Evolutionary conservation across 2,113 vertebrate genomes (phyloP), one percentile per base, ranked within the genome.

Genomic region (Thalassoma bifasciatum): DNA sequence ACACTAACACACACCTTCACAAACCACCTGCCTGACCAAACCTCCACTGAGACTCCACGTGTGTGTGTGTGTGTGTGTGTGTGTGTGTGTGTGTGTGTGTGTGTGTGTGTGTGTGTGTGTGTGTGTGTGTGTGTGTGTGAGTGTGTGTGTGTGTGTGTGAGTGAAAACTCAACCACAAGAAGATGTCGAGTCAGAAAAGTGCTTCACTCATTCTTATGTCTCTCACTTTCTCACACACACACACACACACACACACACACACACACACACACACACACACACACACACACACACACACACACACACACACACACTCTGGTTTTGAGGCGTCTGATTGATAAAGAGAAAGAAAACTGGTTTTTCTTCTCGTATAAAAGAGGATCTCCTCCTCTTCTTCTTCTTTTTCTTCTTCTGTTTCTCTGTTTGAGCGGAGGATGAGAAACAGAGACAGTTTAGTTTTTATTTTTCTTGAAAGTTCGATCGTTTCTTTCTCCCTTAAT

Each of bases 331-430:
- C 38, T 70, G 21, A n/a, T n/a, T n/a, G 66, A n/a, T 30, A 0
- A 14, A 52, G 44, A 49, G 51, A 57, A 11, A 57, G 21, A 44
- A 0, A 66, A 37, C 44, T 44, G 71, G 66, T 67, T 74, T 69
- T 86, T 83, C 71, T 77, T 85, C 79, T 77, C 81, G 83, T 89
- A 92, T 91, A 82, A 91, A 83, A 86, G 81, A 76, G 90, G 79
- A 82, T 67, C 85, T 76, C 85, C 88, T 83, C 86, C 69, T 80
- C 86, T 1, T 42, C 59, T 2, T 1, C 50, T 10, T 13, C 66
- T 69, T 62, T 5, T 64, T 40, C 30, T 66, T 44, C 14, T 14
- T 44, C 8, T 69, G 60, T 34, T 24, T 36, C 76, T 73, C 84
- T 72, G 83, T 57, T n/a, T n/a, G n/a, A n/a, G n/a, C 22, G 70